Percentiles rank a stretch among this genome's conserved stretches.
Conservation (phyloP, 1,140 invertebrate species). For the Drosophila gunungcola region DNA sequence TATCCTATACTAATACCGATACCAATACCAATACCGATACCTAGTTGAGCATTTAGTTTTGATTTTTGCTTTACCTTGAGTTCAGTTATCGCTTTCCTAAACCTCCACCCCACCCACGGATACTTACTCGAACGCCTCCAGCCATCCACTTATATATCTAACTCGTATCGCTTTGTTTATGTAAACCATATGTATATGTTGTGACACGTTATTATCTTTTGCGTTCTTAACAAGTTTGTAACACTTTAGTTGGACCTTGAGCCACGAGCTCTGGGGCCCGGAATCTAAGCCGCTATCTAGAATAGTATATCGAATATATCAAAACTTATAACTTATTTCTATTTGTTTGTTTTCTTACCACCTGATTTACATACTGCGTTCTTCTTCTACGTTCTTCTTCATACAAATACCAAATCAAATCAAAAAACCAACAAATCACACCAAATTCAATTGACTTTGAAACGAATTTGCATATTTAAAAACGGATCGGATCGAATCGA, state of each 20-base stretch:
- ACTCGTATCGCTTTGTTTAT: constrained; percentile 36
- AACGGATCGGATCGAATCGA: constrained; percentile 34
- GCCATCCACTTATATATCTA: constrained; percentile 19
- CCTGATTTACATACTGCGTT: constrained; percentile 80
- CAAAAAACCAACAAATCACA: constrained; percentile 21
- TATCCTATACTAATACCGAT: too few species aligned
- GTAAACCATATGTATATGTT: constrained; percentile 51
- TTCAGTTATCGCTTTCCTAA: constrained; percentile 42
- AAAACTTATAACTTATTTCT: constrained; percentile 67
- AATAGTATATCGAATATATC: constrained; percentile 53
- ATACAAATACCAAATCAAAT: constrained; percentile 65
- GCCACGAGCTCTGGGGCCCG: constrained; percentile 6
- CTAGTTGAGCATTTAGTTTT: constrained; percentile 48
- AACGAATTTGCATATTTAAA: constrained; percentile 79
- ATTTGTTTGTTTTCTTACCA: constrained; percentile 68
- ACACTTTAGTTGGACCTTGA: constrained; percentile 38
- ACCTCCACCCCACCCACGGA: constrained; percentile 18
- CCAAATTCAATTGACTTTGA: constrained; percentile 60
- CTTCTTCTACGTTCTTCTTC: constrained; percentile 81
- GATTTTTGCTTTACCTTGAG: constrained; percentile 56
- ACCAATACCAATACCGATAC: constrained; percentile 10
- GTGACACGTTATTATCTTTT: constrained; percentile 52
- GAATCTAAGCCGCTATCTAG: constrained; percentile 37
- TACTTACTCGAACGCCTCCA: constrained; percentile 40
- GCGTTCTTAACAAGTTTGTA: constrained; percentile 42